Base-by-base conservation (phyloP, 2,797 vertebrate genomes). In the Coregonus ussuriensis region DNA sequence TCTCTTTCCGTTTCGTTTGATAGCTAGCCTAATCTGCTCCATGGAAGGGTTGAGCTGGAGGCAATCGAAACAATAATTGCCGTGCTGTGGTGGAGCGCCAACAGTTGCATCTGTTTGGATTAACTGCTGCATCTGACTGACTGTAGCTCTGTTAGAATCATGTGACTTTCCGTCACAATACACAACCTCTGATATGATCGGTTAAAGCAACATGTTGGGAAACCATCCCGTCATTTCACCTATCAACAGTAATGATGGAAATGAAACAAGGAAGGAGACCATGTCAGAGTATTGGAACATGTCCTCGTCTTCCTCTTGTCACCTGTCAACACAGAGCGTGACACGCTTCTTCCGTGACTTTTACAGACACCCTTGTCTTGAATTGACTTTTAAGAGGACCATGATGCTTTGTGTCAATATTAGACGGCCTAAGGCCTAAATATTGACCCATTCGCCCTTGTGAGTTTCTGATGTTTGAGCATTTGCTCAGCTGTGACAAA, bases 31-130 rank as follows among this genome's bases (percentile, higher is more conserved):
- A 54, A 74, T 25, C 18, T 0, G 0, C 33, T 77, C 29, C 72
- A 76, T 52, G 31, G 71, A 83, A 75, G 63, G 18, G 62, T 18
- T 67, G 31, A 52, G 11, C 9, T 56, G 52, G 2, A 6, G 21
- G 15, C 41, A 52, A 31, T 15, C 47, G 15, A 63, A 53, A 74
- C 3, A 70, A 77, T 79, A 77, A 84, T 83, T 81, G 71, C 80
- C 72, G 71, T 74, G 21, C 80, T 75, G 71, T 74, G 21, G 25
- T 75, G 74, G 72, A 67, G 71, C 73, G 84, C 70, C 33, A 74
- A 56, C 69, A 16, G 63, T 21, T 68, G 3, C 74, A 71, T 72
- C 3, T 74, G 37, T 87, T 79, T 79, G n/a, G 11, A 18, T 70
- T 6, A 29, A 13, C 59, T 3, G n/a, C 59, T 62, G 59, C 6